phyloP scores from a whole-genome alignment of 64 coral and sea anemone genomes.

The Orbicella faveolata region DNA sequence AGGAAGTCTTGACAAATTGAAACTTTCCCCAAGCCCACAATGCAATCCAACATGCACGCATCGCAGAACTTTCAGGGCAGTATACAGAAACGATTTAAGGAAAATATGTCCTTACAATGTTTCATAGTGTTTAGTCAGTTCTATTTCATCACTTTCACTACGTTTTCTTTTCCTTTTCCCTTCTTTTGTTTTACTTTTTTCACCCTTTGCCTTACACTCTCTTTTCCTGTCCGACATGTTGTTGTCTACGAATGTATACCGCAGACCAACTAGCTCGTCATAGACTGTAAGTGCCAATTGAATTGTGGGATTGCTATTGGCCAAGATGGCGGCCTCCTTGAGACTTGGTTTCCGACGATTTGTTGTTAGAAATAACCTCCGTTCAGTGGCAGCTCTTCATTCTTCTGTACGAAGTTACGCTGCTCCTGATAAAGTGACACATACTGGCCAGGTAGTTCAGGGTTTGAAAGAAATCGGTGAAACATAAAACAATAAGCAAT shows the following conservation, averaged over 20 bases:
- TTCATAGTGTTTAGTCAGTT: constrained; percentile 87
- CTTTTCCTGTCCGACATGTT: constrained; percentile 6
- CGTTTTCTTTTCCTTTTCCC: constrained; percentile 58
- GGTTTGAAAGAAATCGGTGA: background rate
- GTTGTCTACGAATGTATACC: background rate
- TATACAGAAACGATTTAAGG: background rate
- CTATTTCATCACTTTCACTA: constrained; percentile 81
- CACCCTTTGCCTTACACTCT: background rate
- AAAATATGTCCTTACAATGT: constrained; percentile 79
- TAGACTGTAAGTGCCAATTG: background rate
- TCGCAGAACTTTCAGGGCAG: background rate
- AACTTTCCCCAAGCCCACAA: background rate
- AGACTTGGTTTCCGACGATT: constrained; percentile 41
- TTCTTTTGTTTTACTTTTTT: constrained; percentile 47
- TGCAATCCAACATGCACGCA: background rate
- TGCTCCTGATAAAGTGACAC: constrained; percentile 89
- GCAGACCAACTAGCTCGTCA: constrained; percentile 22
- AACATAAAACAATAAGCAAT: background rate
- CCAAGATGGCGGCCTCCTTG: constrained; percentile 77
- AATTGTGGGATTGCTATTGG: constrained; percentile 40
- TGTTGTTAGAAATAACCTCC: constrained; percentile 49
- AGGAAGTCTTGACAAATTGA: background rate
- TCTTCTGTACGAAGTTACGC: constrained; percentile 47
- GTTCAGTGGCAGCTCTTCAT: constrained; percentile 65
- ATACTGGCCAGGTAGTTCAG: constrained; percentile 91